A percentile compares a stretch with the other conserved stretches of the same genome.
These are phyloP conservation scores for Aythya baeri DNA, from an alignment of 2,113 vertebrate species.

Conservation along the genomic window DNA sequence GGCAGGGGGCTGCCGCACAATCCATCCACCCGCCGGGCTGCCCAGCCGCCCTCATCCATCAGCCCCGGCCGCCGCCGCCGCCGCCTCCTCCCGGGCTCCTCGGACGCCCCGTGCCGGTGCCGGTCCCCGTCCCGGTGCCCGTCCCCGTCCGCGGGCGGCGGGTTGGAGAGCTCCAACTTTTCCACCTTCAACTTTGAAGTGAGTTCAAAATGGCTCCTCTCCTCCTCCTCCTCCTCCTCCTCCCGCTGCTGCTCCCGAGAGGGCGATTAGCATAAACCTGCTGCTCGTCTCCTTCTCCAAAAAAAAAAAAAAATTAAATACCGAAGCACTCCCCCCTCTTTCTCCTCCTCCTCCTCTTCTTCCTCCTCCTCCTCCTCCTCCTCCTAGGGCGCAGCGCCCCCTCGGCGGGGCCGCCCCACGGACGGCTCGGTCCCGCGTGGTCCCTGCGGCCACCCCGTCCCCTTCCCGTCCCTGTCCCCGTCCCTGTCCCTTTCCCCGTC, in stretches of 20 bases:
- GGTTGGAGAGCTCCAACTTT: slow-evolving; percentile 23
- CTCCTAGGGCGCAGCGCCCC: background rate
- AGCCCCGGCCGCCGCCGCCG: background rate
- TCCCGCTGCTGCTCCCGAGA: slow-evolving; percentile 73
- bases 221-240: slow-evolving; percentile 62
- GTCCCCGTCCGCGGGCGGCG: background rate
- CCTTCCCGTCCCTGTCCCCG: too few relatives aligned
- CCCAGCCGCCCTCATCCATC: slow-evolving; percentile 59
- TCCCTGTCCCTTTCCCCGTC: too few relatives aligned
- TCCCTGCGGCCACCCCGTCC: background rate
- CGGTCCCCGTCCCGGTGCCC: too few relatives aligned
- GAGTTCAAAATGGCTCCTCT: slow-evolving; percentile 90
- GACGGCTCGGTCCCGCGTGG: background rate
- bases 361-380: too few relatives aligned
- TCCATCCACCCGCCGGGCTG: slow-evolving; percentile 43
- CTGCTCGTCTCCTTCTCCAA: slow-evolving; percentile 6
- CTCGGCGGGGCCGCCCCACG: background rate
- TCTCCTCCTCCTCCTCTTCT: too few relatives aligned
- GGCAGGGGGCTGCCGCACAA: slow-evolving; percentile 9
- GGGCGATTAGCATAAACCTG: slow-evolving; percentile 85
- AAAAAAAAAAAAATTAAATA: background rate
- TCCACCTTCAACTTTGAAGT: slow-evolving; percentile 79
- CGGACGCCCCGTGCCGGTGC: background rate
- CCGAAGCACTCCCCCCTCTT: background rate
- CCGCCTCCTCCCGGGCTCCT: slow-evolving; percentile 14